phyloP scores from a whole-genome alignment of 2,113 vertebrate genomes.

The Saccopteryx bilineata region DNA sequence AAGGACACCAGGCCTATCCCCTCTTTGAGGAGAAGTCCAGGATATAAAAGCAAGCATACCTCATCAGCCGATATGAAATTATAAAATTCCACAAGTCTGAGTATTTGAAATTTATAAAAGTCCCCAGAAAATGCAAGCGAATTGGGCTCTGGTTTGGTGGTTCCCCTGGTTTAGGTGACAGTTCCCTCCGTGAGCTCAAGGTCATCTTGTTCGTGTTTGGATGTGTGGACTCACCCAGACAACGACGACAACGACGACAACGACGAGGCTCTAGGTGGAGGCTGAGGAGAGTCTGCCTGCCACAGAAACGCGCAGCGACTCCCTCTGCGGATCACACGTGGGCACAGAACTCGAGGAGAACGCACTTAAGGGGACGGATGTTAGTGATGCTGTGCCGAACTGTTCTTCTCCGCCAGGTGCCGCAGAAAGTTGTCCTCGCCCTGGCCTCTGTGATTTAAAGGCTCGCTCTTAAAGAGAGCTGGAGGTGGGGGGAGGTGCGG shows the following conservation, averaged over 20 bases:
- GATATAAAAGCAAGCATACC: conserved; percentile 91
- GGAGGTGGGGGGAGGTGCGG: conserved; percentile 95
- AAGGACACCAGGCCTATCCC: conserved; percentile 87
- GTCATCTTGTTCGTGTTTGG: background rate
- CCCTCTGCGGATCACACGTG: background rate
- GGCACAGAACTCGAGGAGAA: conserved; percentile 26
- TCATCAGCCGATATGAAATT: conserved; percentile 90
- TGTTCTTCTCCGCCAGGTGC: conserved; percentile 94
- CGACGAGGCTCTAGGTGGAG: conserved; percentile 21
- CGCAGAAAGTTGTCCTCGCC: conserved; percentile 95
- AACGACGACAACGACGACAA: background rate
- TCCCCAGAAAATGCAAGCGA: conserved; percentile 85
- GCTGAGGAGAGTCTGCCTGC: background rate
- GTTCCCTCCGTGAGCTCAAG: conserved; percentile 64
- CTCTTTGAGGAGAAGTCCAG: conserved; percentile 90
- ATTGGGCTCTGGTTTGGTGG: conserved; percentile 73
- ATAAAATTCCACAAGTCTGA: conserved; percentile 87
- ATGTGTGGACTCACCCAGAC: background rate
- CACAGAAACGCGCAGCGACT: conserved; percentile 20
- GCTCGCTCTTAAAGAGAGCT: conserved; percentile 98
- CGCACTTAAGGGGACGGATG: conserved; percentile 60
- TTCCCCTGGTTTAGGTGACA: conserved; percentile 80
- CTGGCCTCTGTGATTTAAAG: conserved; percentile 95
- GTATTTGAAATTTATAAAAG: conserved; percentile 86
- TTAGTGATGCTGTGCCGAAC: conserved; percentile 93